A percentile compares a stretch with the other conserved stretches of the same genome.
Conservation (phyloP, 2,888 invertebrate species). For the Dinocampus coccinellae region DNA sequence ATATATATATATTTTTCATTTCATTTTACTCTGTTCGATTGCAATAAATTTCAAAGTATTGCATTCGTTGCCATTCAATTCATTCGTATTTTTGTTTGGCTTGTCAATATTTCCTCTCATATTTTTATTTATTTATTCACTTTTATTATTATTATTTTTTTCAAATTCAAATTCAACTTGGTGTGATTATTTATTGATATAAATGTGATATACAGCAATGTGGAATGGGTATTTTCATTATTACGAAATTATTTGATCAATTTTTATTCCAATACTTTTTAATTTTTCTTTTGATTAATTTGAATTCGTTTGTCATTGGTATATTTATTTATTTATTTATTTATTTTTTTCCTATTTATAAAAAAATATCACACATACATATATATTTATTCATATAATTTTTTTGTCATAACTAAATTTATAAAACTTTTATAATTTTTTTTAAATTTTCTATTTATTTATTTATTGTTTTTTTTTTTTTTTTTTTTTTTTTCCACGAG, state of each 20-base stretch:
- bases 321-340: too few species aligned
- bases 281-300: background rate
- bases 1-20: background rate
- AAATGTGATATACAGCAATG: background rate
- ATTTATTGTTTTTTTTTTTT: background rate
- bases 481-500: constrained; percentile 40
- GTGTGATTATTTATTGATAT: background rate
- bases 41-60: background rate
- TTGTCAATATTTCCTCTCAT: too few species aligned
- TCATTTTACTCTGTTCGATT: background rate
- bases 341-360: background rate
- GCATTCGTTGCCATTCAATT: background rate
- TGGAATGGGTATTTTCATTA: background rate
- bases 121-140: background rate
- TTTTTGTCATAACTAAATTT: too few species aligned
- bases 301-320: background rate
- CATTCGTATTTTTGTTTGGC: background rate
- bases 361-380: too few species aligned
- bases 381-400: too few species aligned
- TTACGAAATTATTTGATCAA: background rate
- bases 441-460: background rate
- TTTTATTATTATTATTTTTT: background rate
- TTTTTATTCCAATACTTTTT: background rate
- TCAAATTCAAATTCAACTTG: background rate
- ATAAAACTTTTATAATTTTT: too few species aligned